phyloP scores from a whole-genome alignment of 2,113 vertebrate species.

The Scolopax mira region DNA sequence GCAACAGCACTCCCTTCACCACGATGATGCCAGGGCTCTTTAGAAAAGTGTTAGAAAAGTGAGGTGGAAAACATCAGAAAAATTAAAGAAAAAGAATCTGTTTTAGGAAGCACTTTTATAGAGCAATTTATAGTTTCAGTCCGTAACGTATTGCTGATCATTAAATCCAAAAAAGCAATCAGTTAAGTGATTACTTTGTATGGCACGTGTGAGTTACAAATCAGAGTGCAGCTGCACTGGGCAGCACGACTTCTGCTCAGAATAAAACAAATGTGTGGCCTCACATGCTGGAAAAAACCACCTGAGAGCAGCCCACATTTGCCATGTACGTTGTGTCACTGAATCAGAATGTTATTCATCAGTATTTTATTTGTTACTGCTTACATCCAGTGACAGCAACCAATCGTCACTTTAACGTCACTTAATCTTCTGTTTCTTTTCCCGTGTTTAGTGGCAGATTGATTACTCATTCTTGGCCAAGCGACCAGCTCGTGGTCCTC shows the following conservation, averaged over 20 bases:
- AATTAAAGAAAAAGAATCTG: background rate
- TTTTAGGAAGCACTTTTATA: background rate
- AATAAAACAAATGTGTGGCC: background rate
- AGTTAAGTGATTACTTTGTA: background rate
- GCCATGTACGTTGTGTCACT: background rate
- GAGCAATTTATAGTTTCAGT: background rate
- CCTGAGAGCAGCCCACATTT: background rate
- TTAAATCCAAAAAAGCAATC: background rate
- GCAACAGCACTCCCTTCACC: background rate
- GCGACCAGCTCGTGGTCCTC: background rate
- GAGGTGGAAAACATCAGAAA: background rate
- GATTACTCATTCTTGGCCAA: background rate
- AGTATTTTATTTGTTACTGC: background rate
- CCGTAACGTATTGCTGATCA: background rate
- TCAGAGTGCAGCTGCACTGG: conserved; percentile 1
- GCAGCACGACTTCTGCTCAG: background rate
- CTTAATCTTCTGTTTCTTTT: background rate
- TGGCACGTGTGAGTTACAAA: background rate
- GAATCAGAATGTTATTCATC: background rate
- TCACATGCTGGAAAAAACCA: background rate
- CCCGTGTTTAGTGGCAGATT: background rate
- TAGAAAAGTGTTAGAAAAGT: background rate
- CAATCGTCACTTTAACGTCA: background rate
- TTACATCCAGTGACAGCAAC: background rate
- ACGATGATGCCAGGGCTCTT: background rate